Base-by-base conservation (phyloP, 2,888 invertebrate genomes). In the Embidobia sp. region DNA sequence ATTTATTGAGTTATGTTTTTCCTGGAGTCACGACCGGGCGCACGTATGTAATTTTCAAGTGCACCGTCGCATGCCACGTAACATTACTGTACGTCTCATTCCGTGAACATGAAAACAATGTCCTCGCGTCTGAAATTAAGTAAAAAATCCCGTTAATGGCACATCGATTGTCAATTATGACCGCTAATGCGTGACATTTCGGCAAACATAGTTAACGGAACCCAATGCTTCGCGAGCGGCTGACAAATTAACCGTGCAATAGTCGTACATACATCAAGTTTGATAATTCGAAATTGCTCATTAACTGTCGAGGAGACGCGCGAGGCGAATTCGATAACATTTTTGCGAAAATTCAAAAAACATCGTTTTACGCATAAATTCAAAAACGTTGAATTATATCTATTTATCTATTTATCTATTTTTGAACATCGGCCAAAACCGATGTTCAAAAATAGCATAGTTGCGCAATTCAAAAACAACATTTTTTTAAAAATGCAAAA, bases 151-250 rank as follows among this genome's bases (percentile, higher is more conserved):
- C 67, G 67, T 46, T 77, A 73, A 26, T 31, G 48, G 46, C 42
- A 49, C 61, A 67, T 72, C 46, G 72, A 67, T 63, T 49, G 49
- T 57, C 72, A 72, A 63, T 73, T 72, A 67, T 44, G 66, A 1
- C 70, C 66, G 66, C 26, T 46, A 77, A 77, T 77, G 72, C 77
- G 61, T 67, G 66, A 59, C 66, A 77, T 66, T 72, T 66, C 49
- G 66, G 51, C 49, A 61, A 61, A 61, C 59, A 44, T 59, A 42
- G 49, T 73, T 59, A 73, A 73, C 57, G 64, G 63, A 73, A 64
- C 44, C 22, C 42, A 26, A 42, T 29, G 33, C n/a, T 27, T 1
- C 3, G 6, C 11, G 33, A 27, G 29, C 29, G 49, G 31, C 42
- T 64, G 64, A 64, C 42, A 37, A 63, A 63, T 49, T 37, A 49